Conservation (phyloP, 1,140 invertebrate species). For the Trissolcus basalis region DNA sequence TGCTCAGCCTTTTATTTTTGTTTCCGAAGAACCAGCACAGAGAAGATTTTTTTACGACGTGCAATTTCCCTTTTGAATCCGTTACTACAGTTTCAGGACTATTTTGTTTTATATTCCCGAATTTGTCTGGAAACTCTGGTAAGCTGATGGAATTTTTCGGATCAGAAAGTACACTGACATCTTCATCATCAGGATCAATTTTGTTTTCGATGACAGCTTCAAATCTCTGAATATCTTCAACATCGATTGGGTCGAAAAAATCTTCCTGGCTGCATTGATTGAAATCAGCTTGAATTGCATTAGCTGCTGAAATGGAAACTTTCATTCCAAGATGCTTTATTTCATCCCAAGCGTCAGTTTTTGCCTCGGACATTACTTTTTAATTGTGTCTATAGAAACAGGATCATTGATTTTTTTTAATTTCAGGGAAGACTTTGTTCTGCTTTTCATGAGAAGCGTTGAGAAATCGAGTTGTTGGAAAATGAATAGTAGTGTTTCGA, state of each 20-base stretch:
- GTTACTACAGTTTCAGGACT: conserved; percentile 29
- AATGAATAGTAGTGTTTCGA: conserved; percentile 7
- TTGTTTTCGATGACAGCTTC: conserved; percentile 1
- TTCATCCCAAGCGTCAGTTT: conserved; percentile 11
- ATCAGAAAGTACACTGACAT: conserved; percentile 14
- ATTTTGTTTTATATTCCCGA: conserved; percentile 7
- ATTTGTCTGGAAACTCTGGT: conserved; percentile 19
- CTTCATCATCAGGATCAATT: conserved; percentile 16
- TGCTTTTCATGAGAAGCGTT: conserved; percentile 34
- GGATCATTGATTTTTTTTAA: conserved; percentile 18
- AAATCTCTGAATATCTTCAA: conserved; percentile 11
- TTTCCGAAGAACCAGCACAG: conserved; percentile 47
- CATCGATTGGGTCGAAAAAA: conserved; percentile 16
- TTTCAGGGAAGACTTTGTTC: conserved; percentile 16
- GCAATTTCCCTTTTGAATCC: conserved; percentile 40
- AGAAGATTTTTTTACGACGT: conserved; percentile 45
- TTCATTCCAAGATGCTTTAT: conserved; percentile 10
- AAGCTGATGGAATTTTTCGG: conserved; percentile 11
- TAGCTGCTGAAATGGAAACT: conserved; percentile 6
- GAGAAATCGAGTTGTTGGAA: conserved; percentile 35
- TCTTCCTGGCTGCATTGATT: background rate
- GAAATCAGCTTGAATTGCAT: conserved; percentile 18
- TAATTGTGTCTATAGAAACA: conserved; percentile 20
- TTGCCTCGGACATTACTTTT: conserved; percentile 6
- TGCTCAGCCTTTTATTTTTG: conserved; percentile 6